Conservation (phyloP, 2,113 vertebrate genomes). For the Puntigrus tetrazona region DNA sequence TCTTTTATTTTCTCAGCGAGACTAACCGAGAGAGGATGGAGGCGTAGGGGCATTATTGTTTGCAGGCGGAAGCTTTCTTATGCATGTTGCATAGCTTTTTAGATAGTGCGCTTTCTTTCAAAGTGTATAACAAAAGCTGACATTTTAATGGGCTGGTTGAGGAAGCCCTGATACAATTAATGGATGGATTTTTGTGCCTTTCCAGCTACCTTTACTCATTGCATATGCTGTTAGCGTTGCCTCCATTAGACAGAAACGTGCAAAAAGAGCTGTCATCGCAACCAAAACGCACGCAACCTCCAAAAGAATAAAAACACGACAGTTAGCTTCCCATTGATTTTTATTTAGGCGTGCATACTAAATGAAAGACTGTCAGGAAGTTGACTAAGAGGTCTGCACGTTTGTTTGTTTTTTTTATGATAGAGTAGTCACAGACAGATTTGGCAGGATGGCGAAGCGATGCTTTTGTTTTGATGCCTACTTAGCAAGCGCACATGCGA, state of each 20-base stretch:
- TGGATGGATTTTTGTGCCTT: conserved; percentile 17
- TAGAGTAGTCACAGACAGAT: background rate
- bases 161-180: conserved; percentile 39
- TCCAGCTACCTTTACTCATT: background rate
- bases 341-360: background rate
- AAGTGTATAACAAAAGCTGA: conserved; percentile 53
- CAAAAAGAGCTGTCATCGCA: background rate
- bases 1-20: conserved; percentile 73
- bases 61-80: conserved; percentile 59
- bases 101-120: conserved; percentile 11
- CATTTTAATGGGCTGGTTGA: conserved; percentile 65
- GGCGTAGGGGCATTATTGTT: conserved; percentile 63
- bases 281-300: background rate
- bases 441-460: conserved; percentile 29
- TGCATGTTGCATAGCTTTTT: conserved; percentile 43
- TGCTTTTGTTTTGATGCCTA: conserved; percentile 48
- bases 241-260: background rate
- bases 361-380: background rate
- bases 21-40: conserved; percentile 70
- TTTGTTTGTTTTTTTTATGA: background rate
- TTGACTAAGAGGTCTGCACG: background rate
- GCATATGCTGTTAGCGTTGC: background rate
- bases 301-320: background rate
- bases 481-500: conserved; percentile 24
- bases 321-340: background rate